A percentile compares a stretch with the other conserved stretches of the same genome.
phyloP scores from a whole-genome alignment of 1,140 invertebrate genomes.

The Cherax quadricarinatus region DNA sequence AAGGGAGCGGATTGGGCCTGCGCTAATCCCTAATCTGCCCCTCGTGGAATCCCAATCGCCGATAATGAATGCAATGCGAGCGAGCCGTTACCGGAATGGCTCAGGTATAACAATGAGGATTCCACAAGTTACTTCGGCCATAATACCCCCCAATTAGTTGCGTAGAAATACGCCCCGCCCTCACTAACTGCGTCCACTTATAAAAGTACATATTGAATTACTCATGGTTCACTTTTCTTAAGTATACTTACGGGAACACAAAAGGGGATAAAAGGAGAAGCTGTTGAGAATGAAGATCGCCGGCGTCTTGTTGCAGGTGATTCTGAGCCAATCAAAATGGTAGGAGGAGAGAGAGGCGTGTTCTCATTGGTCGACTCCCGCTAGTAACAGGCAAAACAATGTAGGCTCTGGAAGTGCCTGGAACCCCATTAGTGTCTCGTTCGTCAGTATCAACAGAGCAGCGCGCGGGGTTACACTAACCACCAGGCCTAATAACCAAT shows the following conservation, averaged over 20 bases:
- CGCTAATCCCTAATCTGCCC: background rate
- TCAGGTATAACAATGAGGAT: background rate
- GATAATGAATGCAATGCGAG: slow-evolving; percentile 12
- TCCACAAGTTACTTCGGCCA: background rate
- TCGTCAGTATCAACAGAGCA: background rate
- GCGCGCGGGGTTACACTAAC: background rate
- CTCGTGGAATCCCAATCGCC: background rate
- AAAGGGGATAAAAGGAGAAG: too few species aligned
- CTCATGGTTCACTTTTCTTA: too few species aligned
- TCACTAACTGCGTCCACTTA: background rate
- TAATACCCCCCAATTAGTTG: background rate
- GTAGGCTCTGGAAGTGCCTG: background rate
- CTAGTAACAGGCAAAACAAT: background rate
- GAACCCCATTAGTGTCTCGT: background rate
- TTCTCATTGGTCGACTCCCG: background rate
- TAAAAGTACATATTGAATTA: too few species aligned
- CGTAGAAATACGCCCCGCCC: background rate
- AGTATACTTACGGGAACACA: too few species aligned
- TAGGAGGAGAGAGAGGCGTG: background rate
- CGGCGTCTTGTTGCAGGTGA: background rate
- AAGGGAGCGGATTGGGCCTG: background rate
- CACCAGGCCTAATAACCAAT: background rate
- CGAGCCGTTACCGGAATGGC: background rate
- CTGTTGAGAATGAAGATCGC: too few species aligned
- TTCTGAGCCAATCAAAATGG: background rate